Base-by-base conservation (phyloP, 2,113 vertebrate genomes). In the Hydrolagus affinis region DNA sequence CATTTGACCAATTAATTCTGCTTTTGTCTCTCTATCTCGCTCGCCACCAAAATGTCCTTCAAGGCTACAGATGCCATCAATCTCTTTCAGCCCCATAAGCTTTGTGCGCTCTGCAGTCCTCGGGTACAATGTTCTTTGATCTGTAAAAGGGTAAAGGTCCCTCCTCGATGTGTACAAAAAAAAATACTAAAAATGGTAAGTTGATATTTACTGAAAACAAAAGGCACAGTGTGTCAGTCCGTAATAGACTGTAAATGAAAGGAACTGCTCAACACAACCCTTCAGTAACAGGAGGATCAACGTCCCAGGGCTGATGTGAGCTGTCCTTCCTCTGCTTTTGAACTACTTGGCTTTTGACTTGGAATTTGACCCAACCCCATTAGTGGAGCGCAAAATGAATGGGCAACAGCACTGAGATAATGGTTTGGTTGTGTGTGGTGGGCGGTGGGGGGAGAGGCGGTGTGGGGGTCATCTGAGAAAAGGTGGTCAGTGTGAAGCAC, bases 141-240 rank as follows among this genome's bases (percentile, higher is more conserved):
- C 57, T 66, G 25, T 21, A 64, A 32, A 32, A 8, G 59, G 6
- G 64, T 23, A 59, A 66, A 66, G 32, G 78, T 1, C 60, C 1
- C 78, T 66, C 14, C 32, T 14, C 17, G 19, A 32, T 62, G 66
- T 28, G 32, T 3, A 6, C 11, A 70, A 10, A 10, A 14, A 32
- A 17, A 66, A 30, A 3, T n/a, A n/a, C 60, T 62, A 30, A 66
- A 64, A 66, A 32, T 68, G 78, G 23, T 66, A 64, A 30, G 23
- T 30, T 32, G 78, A 17, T 83, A 83, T 83, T 83, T 83, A 17
- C 60, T 66, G 78, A 32, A 3, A 83, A 83, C 28, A 83, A 68
- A 80, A 66, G 62, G 21, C 15, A 64, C 32, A 17, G 11, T 19
- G 59, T 80, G 23, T 64, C 77, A 62, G 60, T 9, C 17, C 28